Conservation (phyloP, 2,113 vertebrate species). For the Mastomys coucha region DNA sequence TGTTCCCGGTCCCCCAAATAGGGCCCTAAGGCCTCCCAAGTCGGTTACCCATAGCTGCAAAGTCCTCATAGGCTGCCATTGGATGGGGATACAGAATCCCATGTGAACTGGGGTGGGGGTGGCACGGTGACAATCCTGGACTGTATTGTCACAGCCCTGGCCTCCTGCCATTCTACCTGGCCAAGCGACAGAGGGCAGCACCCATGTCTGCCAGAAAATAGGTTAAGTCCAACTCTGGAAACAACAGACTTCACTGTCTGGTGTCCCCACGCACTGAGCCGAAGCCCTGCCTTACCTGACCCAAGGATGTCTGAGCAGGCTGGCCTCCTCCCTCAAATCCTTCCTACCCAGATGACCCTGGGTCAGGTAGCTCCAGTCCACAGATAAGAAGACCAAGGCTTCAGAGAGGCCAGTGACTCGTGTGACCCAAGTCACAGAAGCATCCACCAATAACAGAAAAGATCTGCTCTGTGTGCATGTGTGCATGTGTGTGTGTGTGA, state of each 20-base stretch:
- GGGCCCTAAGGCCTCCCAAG: background rate
- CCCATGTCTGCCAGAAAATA: background rate
- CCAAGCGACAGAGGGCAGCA: background rate
- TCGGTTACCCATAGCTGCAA: no score
- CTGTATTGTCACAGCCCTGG: background rate
- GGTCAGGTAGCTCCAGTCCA: background rate
- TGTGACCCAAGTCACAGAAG: background rate
- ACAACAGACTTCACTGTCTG: no score
- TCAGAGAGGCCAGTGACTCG: background rate
- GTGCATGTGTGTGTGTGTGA: no score
- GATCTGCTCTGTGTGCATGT: background rate
- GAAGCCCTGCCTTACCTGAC: background rate
- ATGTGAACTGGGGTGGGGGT: background rate
- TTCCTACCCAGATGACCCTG: background rate
- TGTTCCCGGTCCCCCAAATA: background rate
- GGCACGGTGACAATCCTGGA: background rate
- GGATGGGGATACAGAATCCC: no score
- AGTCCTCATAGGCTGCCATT: background rate
- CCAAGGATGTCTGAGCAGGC: background rate
- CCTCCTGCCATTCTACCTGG: background rate
- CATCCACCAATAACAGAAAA: background rate
- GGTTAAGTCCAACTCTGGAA: background rate
- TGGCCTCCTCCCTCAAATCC: background rate
- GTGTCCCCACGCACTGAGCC: no score
- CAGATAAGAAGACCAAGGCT: background rate